A percentile compares a stretch with the other conserved stretches of the same genome.
These are phyloP conservation scores for Crossaster papposus DNA, from an alignment of 53 echinoderm and acorn worm genomes.

Conservation along the genomic window DNA sequence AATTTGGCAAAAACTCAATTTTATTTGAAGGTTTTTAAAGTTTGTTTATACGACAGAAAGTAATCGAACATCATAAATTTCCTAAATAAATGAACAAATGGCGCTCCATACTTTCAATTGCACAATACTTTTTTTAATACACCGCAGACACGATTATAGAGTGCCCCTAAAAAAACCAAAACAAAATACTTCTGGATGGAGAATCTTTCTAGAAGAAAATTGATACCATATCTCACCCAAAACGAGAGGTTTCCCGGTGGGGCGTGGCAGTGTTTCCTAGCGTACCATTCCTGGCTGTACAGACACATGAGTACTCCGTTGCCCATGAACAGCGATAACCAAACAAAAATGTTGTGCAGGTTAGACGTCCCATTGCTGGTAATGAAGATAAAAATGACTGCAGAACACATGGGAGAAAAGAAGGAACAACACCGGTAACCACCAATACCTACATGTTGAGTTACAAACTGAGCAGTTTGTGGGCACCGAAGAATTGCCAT, in stretches of 20 bases:
- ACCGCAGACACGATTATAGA: too few relatives aligned
- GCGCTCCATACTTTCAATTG: neutral
- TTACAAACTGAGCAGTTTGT: neutral
- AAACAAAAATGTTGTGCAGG: constrained; percentile 85
- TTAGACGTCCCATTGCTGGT: constrained; percentile 73
- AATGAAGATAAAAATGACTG: constrained; percentile 75
- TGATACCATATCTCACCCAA: constrained; percentile 25
- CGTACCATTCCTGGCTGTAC: constrained; percentile 88
- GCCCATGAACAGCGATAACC: constrained; percentile 86
- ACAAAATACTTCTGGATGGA: neutral
- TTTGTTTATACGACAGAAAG: too few relatives aligned
- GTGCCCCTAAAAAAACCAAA: neutral
- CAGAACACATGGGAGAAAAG: neutral
- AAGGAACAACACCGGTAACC: neutral
- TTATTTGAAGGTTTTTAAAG: too few relatives aligned
- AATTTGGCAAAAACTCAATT: too few relatives aligned
- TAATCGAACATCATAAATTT: neutral
- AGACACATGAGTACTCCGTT: constrained; percentile 83
- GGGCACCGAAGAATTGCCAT: neutral
- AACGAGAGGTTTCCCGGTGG: neutral
- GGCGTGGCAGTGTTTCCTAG: constrained; percentile 72
- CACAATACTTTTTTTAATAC: too few relatives aligned
- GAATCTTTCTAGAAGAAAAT: neutral
- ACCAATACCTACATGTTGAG: neutral
- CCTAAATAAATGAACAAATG: neutral